A percentile compares a stretch with the other conserved stretches of the same genome.
Conservation (phyloP, 2,888 invertebrate genomes). For the Acholoe squamosa region DNA sequence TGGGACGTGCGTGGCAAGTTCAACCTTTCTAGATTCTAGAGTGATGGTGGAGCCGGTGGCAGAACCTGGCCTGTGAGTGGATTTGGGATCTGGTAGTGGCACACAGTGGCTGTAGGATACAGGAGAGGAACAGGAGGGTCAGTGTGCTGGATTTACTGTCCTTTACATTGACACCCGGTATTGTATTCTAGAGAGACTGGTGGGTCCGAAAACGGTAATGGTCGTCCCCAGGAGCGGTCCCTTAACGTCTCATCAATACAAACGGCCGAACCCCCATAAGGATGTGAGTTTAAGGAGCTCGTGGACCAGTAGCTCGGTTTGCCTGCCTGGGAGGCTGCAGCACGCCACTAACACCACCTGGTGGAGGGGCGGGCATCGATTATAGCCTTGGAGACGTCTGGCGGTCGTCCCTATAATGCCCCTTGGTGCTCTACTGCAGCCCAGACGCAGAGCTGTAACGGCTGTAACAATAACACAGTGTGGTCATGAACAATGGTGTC, state of each 20-base stretch:
- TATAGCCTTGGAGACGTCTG: background rate
- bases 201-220: slow-evolving; percentile 1
- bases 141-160: background rate
- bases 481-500: too few relatives aligned
- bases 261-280: background rate
- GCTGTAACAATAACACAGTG: too few relatives aligned
- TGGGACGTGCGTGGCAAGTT: background rate
- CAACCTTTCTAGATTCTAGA: background rate
- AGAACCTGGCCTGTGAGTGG: background rate
- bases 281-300: slow-evolving; percentile 27
- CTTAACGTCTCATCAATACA: slow-evolving; percentile 29
- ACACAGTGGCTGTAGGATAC: background rate
- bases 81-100: background rate
- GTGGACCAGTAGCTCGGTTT: background rate
- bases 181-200: background rate
- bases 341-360: background rate
- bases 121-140: background rate
- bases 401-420: background rate
- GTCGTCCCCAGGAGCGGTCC: background rate
- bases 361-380: background rate
- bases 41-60: background rate
- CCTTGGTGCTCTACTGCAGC: too few relatives aligned
- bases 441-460: too few relatives aligned
- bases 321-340: background rate
- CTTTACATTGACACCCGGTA: too few relatives aligned